A percentile compares a stretch with the other conserved stretches of the same genome.
phyloP scores from a whole-genome alignment of 2,797 vertebrate genomes.

The Distichodus sexfasciatus region DNA sequence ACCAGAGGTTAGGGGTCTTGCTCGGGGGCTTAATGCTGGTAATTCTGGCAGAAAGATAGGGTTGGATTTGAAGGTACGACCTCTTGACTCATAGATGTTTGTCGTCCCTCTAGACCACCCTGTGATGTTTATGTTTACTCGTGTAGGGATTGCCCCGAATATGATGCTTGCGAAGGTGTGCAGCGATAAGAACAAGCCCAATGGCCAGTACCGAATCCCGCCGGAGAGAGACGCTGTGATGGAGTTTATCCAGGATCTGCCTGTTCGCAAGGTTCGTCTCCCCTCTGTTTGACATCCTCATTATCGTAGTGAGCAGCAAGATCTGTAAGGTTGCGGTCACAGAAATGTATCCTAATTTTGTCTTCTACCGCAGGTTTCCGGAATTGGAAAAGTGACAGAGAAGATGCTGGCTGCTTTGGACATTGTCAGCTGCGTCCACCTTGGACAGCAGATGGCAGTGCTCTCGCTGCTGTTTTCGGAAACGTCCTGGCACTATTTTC shows the following conservation, averaged over 20 bases:
- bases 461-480: slow-evolving; percentile 91
- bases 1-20: too few species aligned
- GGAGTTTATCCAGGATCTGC: slow-evolving; percentile 87
- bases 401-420: slow-evolving; percentile 90
- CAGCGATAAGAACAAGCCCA: slow-evolving; percentile 97
- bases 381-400: slow-evolving; percentile 96
- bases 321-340: neutral
- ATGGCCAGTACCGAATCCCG: slow-evolving; percentile 87
- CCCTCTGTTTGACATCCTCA: slow-evolving; percentile 17
- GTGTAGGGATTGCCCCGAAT: slow-evolving; percentile 94
- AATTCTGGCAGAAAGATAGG: too few species aligned
- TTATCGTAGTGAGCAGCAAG: neutral
- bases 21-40: too few species aligned
- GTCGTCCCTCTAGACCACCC: too few species aligned
- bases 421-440: slow-evolving; percentile 84
- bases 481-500: slow-evolving; percentile 85
- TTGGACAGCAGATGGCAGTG: slow-evolving; percentile 87
- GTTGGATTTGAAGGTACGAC: too few species aligned
- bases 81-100: neutral
- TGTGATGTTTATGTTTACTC: neutral
- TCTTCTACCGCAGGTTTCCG: slow-evolving; percentile 83
- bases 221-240: slow-evolving; percentile 81
- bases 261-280: slow-evolving; percentile 89
- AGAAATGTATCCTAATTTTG: slow-evolving; percentile 31
- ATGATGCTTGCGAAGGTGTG: slow-evolving; percentile 96